Evolutionary conservation across 2,113 vertebrate species (phyloP), one percentile per base, ranked within the genome.

Genomic region (Cyanoramphus novaezelandiae): DNA sequence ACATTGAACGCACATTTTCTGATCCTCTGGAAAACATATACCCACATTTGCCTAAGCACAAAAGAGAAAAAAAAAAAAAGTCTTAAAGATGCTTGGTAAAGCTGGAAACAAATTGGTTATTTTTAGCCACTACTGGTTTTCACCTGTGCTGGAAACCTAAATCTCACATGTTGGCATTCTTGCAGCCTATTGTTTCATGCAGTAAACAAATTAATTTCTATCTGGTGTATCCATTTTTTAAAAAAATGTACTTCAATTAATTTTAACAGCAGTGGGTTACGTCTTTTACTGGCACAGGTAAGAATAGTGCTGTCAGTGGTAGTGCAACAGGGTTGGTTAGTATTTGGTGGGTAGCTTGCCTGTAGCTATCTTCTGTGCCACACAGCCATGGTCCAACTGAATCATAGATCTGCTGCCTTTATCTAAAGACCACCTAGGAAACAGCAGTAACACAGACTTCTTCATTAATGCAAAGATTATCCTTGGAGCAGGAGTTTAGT

Each of bases 71-170:
- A 49, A 49, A 35, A 52, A 65, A 60, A 53, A 20, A 23, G 0
- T 21, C 16, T 53, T 55, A 21, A 68, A 52, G 8, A 6, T 80
- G 3, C n/a, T 71, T 52, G 10, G 13, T 33, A 90, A 82, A 68
- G 1, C 27, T 74, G 17, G 14, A 85, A 90, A 49, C 0, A 72
- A 69, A 47, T 18, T 3, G n/a, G 1, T 1, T 53, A 5, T 33
- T 88, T 95, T 76, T 24, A 70, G 53, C 12, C 0, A 11, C 50
- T 53, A 13, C 14, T 41, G 29, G 3, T n/a, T 79, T 77, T 72
- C 7, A 11, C 28, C 7, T 5, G 0, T 35, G 33, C 7, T 0
- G 0, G 35, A 60, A 29, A 17, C 8, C 3, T 52, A 9, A 62
- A 31, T 47, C 20, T 74, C 59, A 27, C 4, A 20, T 47, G 7